Percentiles rank a stretch among this genome's conserved stretches.
phyloP scores from a whole-genome alignment of 1,140 invertebrate genomes.

The Drosophila nikananu region DNA sequence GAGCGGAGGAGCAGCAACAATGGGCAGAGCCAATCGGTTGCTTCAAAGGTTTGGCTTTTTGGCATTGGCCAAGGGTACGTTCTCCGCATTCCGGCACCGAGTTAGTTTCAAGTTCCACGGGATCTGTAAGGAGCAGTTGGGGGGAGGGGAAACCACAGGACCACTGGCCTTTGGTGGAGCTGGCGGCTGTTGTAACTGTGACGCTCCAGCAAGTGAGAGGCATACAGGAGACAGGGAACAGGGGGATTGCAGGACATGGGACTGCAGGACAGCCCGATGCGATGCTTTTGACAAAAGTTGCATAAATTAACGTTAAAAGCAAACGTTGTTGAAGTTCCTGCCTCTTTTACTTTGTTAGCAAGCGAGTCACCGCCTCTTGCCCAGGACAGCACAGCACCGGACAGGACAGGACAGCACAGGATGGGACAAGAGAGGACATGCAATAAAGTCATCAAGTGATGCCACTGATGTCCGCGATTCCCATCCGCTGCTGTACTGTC shows the following conservation, averaged over 20 bases:
- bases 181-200: conserved; percentile 29
- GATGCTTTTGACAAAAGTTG: conserved; percentile 77
- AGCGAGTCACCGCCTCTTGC: conserved; percentile 19
- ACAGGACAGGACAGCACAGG: neutral
- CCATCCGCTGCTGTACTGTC: neutral
- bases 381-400: neutral
- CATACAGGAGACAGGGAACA: conserved; percentile 6
- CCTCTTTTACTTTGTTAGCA: conserved; percentile 73
- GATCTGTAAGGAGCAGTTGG: too few relatives aligned
- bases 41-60: conserved; percentile 28
- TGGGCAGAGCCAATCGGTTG: conserved; percentile 57
- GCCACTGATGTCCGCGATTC: conserved; percentile 38
- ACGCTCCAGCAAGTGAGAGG: conserved; percentile 49
- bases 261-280: neutral
- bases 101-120: neutral
- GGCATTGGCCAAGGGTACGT: conserved; percentile 1
- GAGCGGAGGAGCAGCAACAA: conserved; percentile 12
- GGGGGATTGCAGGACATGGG: neutral
- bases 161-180: neutral
- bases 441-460: conserved; percentile 79
- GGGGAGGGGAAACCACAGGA: neutral
- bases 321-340: conserved; percentile 56
- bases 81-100: neutral
- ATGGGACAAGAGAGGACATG: conserved; percentile 48
- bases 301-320: conserved; percentile 83